phyloP scores from a whole-genome alignment of 2,113 vertebrate species.

The Dunckerocampus dactyliophorus region DNA sequence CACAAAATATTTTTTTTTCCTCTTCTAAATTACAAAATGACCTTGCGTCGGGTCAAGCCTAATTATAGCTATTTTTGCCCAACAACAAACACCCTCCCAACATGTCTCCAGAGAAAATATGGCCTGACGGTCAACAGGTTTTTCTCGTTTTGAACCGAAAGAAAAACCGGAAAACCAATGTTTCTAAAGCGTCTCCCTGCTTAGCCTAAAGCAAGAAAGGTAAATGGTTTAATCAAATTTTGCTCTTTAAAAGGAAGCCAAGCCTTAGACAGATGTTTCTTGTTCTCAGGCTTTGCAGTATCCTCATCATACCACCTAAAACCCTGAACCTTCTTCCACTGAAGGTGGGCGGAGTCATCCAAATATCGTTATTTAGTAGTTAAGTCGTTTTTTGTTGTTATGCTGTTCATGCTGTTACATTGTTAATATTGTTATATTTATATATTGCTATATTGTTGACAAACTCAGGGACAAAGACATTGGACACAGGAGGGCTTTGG shows the following conservation, averaged over 20 bases:
- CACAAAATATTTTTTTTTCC: background rate
- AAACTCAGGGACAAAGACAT: too few species aligned
- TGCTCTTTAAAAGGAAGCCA: slow-evolving; percentile 79
- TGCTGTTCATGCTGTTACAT: too few species aligned
- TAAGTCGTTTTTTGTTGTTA: too few species aligned
- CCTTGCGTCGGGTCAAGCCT: background rate
- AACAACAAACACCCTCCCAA: slow-evolving; percentile 41
- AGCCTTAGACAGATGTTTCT: slow-evolving; percentile 71
- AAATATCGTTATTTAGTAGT: too few species aligned
- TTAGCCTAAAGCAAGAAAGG: slow-evolving; percentile 77
- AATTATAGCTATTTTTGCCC: slow-evolving; percentile 46
- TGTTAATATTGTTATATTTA: too few species aligned
- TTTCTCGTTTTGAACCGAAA: slow-evolving; percentile 71
- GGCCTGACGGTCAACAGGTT: slow-evolving; percentile 47
- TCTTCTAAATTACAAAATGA: slow-evolving; percentile 15
- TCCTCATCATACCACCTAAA: slow-evolving; percentile 15
- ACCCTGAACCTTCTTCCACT: background rate
- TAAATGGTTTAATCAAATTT: slow-evolving; percentile 79
- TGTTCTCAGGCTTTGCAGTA: slow-evolving; percentile 55
- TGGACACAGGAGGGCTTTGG: too few species aligned
- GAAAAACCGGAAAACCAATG: slow-evolving; percentile 80
- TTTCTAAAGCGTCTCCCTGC: slow-evolving; percentile 72
- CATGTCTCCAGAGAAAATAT: slow-evolving; percentile 57
- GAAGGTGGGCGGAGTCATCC: too few species aligned
- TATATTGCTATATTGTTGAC: too few species aligned